Evolutionary conservation across 2,888 invertebrate genomes (phyloP), one percentile per base, ranked within the genome.

Genomic region (Luperina nickerlii): DNA sequence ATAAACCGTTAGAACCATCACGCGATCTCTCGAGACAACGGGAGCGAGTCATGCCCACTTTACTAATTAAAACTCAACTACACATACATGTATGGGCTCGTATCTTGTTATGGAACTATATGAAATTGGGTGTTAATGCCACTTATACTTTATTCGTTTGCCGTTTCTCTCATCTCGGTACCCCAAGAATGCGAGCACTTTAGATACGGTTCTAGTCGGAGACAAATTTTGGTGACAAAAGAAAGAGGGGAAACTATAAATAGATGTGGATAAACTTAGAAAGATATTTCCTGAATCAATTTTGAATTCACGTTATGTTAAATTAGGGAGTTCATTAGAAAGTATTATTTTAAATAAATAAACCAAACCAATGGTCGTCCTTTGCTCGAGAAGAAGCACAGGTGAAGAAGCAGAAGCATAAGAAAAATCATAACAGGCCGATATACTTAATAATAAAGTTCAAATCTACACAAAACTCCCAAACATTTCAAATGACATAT

Each of bases 31-130:
- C 89, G 88, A 91, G 90, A 89, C 90, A 92, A 91, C 90, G 91
- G 92, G 92, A 93, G 89, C 92, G 90, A 90, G 86, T 90, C 92
- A 87, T 90, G 88, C 87, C 93, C 93, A 95, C 94, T 95, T 95
- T 92, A 95, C 90, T 95, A 95, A 96, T 96, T 95, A 95, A 95
- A 90, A 90, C 87, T 77, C 80, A 77, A 81, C 84, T 77, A 74
- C 78, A 83, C 76, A 82, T 81, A 76, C 72, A 77, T 20, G 66
- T 48, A 85, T 57, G 85, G 70, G 27, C 38, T 54, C 63, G 57
- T 77, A 77, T 65, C 74, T 74, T 88, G 68, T 72, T 38, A 88
- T 79, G 76, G 78, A 73, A 54, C 74, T 48, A 75, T 79, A 80
- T 82, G 74, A 79, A 80, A 85, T 83, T 83, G 74, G 71, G 76